phyloP scores from a whole-genome alignment of 2,888 invertebrate genomes.

The Oligia strigilis region DNA sequence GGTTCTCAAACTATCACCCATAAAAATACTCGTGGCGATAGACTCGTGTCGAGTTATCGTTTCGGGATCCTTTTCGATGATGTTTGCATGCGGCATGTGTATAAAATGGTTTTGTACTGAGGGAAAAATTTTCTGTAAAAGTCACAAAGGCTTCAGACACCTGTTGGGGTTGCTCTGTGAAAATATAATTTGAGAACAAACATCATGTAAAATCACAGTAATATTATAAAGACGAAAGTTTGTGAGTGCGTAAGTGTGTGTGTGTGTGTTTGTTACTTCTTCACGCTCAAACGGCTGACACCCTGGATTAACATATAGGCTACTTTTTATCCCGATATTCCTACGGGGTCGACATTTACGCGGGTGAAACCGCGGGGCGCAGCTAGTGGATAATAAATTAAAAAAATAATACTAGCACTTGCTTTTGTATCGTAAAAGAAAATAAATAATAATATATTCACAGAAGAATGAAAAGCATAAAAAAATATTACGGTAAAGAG shows the following conservation, averaged over 20 bases:
- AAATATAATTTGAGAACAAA: neutral
- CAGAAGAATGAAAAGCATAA: neutral
- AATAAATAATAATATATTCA: neutral
- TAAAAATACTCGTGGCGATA: conserved; percentile 42
- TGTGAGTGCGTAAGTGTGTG: too few species aligned
- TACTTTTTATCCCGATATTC: too few species aligned
- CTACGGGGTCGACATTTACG: too few species aligned
- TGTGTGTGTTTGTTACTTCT: too few species aligned
- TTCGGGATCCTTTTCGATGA: conserved; percentile 50
- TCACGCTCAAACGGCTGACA: too few species aligned
- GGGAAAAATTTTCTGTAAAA: conserved; percentile 22
- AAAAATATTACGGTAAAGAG: conserved; percentile 2
- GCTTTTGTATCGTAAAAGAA: conserved; percentile 4
- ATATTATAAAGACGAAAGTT: too few species aligned
- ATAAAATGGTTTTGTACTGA: conserved; percentile 20
- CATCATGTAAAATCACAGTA: too few species aligned
- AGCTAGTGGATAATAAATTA: neutral
- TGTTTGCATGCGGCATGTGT: conserved; percentile 50
- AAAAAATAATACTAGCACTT: neutral
- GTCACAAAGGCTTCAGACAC: neutral
- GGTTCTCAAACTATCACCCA: conserved; percentile 76
- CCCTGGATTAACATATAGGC: too few species aligned
- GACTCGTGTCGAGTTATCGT: conserved; percentile 53
- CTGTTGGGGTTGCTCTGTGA: neutral
- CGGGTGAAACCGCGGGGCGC: too few species aligned